Evolutionary conservation across 2,113 vertebrate species (phyloP), one percentile per base, ranked within the genome.

Genomic region (Dendropsophus ebraccatus): DNA sequence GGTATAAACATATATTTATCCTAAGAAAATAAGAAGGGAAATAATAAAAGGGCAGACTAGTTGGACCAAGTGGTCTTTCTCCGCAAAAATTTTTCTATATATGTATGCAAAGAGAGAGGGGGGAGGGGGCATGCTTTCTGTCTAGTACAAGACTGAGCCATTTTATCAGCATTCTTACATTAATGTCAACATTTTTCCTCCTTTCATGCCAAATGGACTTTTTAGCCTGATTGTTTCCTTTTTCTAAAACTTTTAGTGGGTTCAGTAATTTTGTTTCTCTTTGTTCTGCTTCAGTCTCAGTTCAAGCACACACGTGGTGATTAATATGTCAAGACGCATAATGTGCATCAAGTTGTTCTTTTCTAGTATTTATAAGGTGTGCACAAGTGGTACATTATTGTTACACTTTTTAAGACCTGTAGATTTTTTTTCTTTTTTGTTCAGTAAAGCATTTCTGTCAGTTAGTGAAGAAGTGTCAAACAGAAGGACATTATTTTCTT

Each of bases 281-380:
- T 87, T 90, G 62, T 80, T 88, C 75, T 32, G 25, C 25, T 58
- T n/a, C 76, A 88, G 91, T 92, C 86, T 67, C 89, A 83, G 30
- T 83, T 32, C 45, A 67, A 5, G 12, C 14, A 9, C 41, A 52
- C 45, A 85, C 5, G 11, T 58, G 32, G 81, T 90, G 87, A 89
- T 91, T 89, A 90, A 75, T 90, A 81, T n/a, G 87, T 90, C 89
- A 92, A 88, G 88, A 69, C 87, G 89, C 3, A 90, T 83, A 84
- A 32, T 89, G 62, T 84, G 80, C 88, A 62, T 85, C 75, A 90
- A 86, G 88, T 70, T 90, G 35, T 84, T 74, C 70, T 50, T 83
- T 75, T 62, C 25, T 87, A 86, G 50, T 81, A 32, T 65, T 78
- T 49, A 62, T 60, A 84, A 76, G 72, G 30, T 77, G 11, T 90